Percentiles rank a stretch among this genome's conserved stretches.
phyloP scores from a whole-genome alignment of 53 echinoderm and acorn worm genomes.

The Henricia sp. region DNA sequence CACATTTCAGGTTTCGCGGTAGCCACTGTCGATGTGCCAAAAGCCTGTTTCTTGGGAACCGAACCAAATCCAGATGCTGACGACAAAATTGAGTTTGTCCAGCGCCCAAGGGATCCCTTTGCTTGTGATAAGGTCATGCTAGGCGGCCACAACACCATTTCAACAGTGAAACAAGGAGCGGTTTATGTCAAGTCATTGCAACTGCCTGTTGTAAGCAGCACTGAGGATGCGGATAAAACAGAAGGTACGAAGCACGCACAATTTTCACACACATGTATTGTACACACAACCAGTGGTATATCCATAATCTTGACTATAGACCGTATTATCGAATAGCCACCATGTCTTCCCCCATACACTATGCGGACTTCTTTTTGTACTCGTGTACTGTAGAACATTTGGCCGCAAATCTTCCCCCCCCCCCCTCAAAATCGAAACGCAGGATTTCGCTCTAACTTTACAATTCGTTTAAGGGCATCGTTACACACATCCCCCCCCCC shows the following conservation, averaged over 20 bases:
- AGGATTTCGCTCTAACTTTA: no score
- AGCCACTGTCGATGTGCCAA: neutral
- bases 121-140: conserved; percentile 17
- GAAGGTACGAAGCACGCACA: no score
- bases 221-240: no score
- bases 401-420: no score
- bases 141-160: conserved; percentile 24
- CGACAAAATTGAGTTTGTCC: neutral
- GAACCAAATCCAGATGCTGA: conserved; percentile 14
- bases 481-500: no score
- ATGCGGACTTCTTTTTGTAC: no score
- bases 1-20: neutral
- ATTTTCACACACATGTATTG: neutral
- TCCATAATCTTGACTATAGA: no score
- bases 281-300: neutral
- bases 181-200: neutral
- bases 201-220: neutral
- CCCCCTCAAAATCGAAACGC: no score
- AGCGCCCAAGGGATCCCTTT: conserved; percentile 20
- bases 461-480: no score
- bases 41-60: conserved; percentile 29
- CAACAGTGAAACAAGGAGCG: neutral
- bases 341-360: no score
- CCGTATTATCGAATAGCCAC: no score
- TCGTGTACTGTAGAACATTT: no score